Percentiles rank a stretch among this genome's conserved stretches.
Evolutionary conservation across 2,797 vertebrate genomes (phyloP).

Genomic region (Microctenopoma lineatum): DNA sequence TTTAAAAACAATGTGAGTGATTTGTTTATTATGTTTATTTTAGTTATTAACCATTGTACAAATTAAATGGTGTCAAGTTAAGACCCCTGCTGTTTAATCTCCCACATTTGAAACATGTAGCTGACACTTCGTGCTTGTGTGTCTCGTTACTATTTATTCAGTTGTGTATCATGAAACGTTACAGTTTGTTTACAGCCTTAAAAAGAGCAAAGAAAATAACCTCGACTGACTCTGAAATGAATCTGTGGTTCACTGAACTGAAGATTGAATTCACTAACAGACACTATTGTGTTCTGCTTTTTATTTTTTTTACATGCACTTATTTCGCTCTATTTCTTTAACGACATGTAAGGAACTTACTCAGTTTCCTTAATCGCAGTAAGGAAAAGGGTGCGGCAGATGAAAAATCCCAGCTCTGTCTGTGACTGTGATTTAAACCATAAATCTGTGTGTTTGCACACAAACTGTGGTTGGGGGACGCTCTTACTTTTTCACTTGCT

Average conservation of each 20-base stretch:
- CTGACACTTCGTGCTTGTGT: neutral
- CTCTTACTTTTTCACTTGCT: neutral
- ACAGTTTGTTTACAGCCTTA: no score
- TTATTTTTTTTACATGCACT: neutral
- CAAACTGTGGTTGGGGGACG: slow-evolving; percentile 26
- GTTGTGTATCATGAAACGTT: no score
- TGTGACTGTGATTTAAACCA: slow-evolving; percentile 14
- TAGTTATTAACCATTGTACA: neutral
- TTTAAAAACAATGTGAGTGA: neutral
- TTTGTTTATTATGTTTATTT: no score
- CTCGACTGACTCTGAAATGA: no score
- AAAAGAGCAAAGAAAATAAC: no score
- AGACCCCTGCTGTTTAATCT: neutral
- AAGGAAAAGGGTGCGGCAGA: slow-evolving; percentile 1
- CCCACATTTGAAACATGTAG: neutral
- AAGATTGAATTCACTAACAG: neutral
- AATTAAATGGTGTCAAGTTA: neutral
- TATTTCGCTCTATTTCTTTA: neutral
- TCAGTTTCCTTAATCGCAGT: neutral
- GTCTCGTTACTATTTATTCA: no score
- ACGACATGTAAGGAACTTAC: neutral
- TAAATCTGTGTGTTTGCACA: slow-evolving; percentile 11
- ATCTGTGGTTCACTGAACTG: no score
- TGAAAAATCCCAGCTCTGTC: neutral
- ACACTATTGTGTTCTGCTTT: neutral